Evolutionary conservation across 2,888 invertebrate species (phyloP).

Genomic region (Pseudococcus jackbeardsleyi): DNA sequence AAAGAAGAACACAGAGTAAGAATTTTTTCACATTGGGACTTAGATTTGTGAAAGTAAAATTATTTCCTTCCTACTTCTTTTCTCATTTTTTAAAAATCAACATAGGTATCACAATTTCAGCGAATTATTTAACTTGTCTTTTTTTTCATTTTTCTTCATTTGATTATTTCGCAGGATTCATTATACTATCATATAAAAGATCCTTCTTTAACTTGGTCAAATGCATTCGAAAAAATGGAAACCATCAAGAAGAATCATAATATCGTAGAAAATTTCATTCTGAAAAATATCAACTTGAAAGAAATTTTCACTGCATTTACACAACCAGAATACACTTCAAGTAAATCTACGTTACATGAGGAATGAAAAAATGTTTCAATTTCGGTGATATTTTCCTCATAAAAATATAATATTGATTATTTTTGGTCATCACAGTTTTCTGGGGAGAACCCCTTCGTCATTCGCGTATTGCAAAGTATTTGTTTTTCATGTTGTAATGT

Average conservation of each 20-base stretch:
- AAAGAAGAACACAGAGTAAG: constrained; percentile 79
- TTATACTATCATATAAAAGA: constrained; percentile 71
- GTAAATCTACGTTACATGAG: neutral
- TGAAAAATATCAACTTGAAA: constrained; percentile 72
- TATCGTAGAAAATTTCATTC: constrained; percentile 70
- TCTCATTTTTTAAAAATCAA: neutral
- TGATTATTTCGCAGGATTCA: constrained; percentile 69
- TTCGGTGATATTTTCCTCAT: too few relatives aligned
- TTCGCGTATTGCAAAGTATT: too few relatives aligned
- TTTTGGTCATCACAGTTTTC: too few relatives aligned
- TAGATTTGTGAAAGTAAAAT: neutral
- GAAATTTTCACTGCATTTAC: constrained; percentile 72
- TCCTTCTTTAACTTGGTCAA: constrained; percentile 69
- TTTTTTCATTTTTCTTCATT: neutral
- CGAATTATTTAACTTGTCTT: too few relatives aligned
- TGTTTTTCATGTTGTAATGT: too few relatives aligned
- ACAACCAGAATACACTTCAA: neutral
- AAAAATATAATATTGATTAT: too few relatives aligned
- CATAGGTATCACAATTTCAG: too few relatives aligned
- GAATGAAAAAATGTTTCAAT: neutral
- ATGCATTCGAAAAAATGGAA: constrained; percentile 71
- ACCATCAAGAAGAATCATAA: constrained; percentile 70
- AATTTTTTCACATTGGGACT: neutral
- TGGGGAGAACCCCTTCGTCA: too few relatives aligned
- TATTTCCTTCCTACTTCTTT: too few relatives aligned